Evolutionary conservation across 2,888 invertebrate genomes (phyloP), one percentile per base, ranked within the genome.

Genomic region (Drosophila niveifrons): DNA sequence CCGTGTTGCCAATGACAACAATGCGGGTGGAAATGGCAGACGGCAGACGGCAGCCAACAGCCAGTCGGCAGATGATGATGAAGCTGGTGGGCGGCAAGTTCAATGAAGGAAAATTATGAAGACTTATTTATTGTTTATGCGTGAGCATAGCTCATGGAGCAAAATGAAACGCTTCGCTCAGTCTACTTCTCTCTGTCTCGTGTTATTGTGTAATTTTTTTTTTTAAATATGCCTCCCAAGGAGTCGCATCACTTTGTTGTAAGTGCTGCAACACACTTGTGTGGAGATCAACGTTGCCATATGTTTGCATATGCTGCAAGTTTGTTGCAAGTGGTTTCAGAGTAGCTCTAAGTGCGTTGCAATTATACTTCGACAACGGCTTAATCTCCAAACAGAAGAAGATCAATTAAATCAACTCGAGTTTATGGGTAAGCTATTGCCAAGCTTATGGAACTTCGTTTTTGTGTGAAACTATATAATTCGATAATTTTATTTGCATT

Each of bases 81-180:
- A 78, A 84, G 78, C 58, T 59, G 53, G 56, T 66, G 70, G 82
- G 79, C 77, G 75, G 77, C 70, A 78, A 82, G 85, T 85, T 88
- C 84, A 85, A 85, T 85, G 86, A 83, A 85, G 88, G 75, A 88
- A 86, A 88, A 86, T 86, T 86, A 88, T 86, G 89, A 86, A 83
- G 84, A 86, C 82, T 88, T 88, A 86, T 86, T 86, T 86, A 86
- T 88, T 86, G 86, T 88, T 86, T 86, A 86, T 86, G 88, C 85
- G 88, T 86, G 82, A 80, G 83, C 85, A 86, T 86, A 86, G 88
- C 88, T 85, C 86, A 77, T 70, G 61, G 63, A 66, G 47, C 57
- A 56, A 48, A 48, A 62, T 62, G 57, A 51, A 72, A 57, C 56
- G 23, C 50, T 29, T 18, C 48, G 15, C 46, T 31, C 18, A n/a